These are phyloP conservation scores for Aphyosemion australe DNA, from an alignment of 2,113 vertebrate genomes.

Conservation along the genomic window DNA sequence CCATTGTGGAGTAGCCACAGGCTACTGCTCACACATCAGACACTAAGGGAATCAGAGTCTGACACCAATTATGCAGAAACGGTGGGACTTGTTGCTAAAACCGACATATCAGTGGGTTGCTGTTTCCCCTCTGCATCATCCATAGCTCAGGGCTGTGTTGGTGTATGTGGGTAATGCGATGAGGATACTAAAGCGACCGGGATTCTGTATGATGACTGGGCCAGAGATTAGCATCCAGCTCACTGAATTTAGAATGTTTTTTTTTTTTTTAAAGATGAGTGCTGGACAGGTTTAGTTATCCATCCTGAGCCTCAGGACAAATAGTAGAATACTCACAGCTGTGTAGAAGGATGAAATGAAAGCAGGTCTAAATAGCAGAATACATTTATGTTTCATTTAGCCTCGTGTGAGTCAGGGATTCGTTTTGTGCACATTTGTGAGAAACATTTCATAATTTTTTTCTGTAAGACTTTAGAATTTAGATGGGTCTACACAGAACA, in stretches of 20 bases:
- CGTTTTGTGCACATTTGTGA: too few species aligned
- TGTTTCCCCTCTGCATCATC: constrained; percentile 56
- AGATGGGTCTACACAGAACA: too few species aligned
- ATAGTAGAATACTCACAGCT: not conserved
- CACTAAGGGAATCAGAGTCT: constrained; percentile 63
- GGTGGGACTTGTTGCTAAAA: constrained; percentile 62
- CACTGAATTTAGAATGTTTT: constrained; percentile 1
- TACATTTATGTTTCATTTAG: not conserved
- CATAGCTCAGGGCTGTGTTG: constrained; percentile 48
- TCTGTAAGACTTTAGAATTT: too few species aligned
- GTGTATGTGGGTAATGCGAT: constrained; percentile 16
- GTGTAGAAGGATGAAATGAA: not conserved
- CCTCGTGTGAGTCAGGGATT: too few species aligned
- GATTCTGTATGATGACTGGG: constrained; percentile 18
- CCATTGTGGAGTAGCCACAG: constrained; percentile 52
- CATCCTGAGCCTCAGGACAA: not conserved
- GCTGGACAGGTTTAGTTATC: constrained; percentile 13
- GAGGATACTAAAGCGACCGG: constrained; percentile 21
- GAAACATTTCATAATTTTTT: too few species aligned
- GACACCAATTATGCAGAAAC: constrained; percentile 77
- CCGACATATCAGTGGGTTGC: constrained; percentile 56
- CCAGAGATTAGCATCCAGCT: constrained; percentile 16
- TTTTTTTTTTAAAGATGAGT: not conserved
- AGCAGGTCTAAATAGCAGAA: not conserved
- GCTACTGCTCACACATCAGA: constrained; percentile 61